These are phyloP conservation scores for Cotesia vestalis DNA, from an alignment of 1,140 invertebrate genomes.

Conservation along the genomic window DNA sequence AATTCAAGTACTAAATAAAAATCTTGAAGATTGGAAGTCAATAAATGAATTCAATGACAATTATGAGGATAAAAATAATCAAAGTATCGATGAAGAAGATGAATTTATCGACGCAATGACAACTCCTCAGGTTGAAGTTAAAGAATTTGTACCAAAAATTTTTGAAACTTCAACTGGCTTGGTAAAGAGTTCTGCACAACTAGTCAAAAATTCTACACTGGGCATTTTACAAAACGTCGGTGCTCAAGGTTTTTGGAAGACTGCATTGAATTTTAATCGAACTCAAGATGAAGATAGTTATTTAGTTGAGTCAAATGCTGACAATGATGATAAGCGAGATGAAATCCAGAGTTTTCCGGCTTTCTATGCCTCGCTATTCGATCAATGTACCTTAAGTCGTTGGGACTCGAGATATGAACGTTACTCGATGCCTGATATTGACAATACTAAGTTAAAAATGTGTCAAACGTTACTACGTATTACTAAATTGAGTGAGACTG, in stretches of 20 bases:
- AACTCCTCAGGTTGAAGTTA: conserved; percentile 52
- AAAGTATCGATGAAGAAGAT: conserved; percentile 49
- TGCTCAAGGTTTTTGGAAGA: conserved; percentile 58
- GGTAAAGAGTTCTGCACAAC: conserved; percentile 59
- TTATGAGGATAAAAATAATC: conserved; percentile 48
- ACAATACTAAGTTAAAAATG: conserved; percentile 57
- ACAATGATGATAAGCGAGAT: conserved; percentile 33
- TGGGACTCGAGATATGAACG: conserved; percentile 57
- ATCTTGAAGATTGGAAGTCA: conserved; percentile 55
- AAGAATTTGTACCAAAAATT: conserved; percentile 62
- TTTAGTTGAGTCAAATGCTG: conserved; percentile 38
- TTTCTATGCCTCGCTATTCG: conserved; percentile 60
- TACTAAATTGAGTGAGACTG: conserved; percentile 58
- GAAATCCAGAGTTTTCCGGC: conserved; percentile 59
- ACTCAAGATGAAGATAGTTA: conserved; percentile 39
- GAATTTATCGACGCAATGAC: conserved; percentile 56
- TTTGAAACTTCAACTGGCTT: conserved; percentile 59
- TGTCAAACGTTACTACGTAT: conserved; percentile 61
- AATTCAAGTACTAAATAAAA: conserved; percentile 57
- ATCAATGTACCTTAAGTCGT: conserved; percentile 50
- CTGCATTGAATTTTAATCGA: conserved; percentile 53
- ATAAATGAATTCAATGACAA: conserved; percentile 42
- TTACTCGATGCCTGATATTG: conserved; percentile 54
- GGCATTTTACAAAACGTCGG: conserved; percentile 58
- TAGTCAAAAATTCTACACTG: conserved; percentile 60